Evolutionary conservation across 2,113 vertebrate species (phyloP), one percentile per base, ranked within the genome.

Genomic region (Eublepharis macularius): DNA sequence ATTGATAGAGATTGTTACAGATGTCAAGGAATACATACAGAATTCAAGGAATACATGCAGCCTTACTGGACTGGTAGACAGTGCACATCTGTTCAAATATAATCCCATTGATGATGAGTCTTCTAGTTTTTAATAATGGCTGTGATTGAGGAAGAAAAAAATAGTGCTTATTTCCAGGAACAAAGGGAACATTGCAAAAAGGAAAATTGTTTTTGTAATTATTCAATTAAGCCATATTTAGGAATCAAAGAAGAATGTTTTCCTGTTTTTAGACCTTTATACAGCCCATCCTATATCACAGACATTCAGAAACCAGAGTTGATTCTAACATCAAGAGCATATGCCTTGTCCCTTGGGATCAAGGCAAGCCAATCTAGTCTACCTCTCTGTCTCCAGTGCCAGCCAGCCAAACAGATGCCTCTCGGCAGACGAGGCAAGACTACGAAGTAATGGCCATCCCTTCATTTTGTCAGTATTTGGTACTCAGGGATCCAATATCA

Each of bases 191-290:
- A 90, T 49, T 12, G 66, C 4, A 65, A 63, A 19, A 57, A 74
- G 8, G 34, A 57, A 63, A 74, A 63, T 26, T 32, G 39, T 73
- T 63, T 80, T 65, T 60, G 45, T 19, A 88, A 84, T 88, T 90
- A 93, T 92, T 82, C 87, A 91, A 94, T 90, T 90, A 85, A 76
- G 77, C 66, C 26, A 60, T 60, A 63, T 66, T 63, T 82, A 75
- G 80, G 63, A 45, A 80, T 65, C 24, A 70, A 65, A 84, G 81
- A 91, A 49, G 0, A 0, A 75, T 81, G 66, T 43, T 29, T 79
- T 14, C 41, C 51, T 77, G 54, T 54, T n/a, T n/a, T 72, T 63
- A 79, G 54, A 7, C 36, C 14, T 29, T 49, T 45, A 34, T 45
- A 47, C 32, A 72, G 26, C 47, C 68, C 19, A 34, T 45, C 47